Percentiles rank a stretch among this genome's conserved stretches.
Conservation (phyloP, 2,888 invertebrate species). For the Philereme transversata region DNA sequence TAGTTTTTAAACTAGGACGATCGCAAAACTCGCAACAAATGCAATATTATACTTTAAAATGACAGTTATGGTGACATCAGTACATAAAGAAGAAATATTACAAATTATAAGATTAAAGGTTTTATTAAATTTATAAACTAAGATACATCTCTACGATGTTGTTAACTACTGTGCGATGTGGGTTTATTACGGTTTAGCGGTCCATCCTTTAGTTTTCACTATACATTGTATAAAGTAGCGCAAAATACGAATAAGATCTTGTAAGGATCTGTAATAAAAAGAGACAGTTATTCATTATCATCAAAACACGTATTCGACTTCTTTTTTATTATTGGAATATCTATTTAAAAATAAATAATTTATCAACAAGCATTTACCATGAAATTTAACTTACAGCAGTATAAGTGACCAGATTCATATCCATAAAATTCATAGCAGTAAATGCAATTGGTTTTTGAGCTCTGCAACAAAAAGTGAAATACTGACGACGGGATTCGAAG, state of each 20-base stretch:
- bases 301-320: too few relatives aligned
- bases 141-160: conserved; percentile 11
- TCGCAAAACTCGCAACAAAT: conserved; percentile 5
- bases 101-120: conserved; percentile 2
- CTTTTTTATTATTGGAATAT: too few relatives aligned
- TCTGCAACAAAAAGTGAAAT: conserved; percentile 49
- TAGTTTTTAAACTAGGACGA: conserved; percentile 19
- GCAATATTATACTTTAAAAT: not conserved
- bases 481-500: too few relatives aligned
- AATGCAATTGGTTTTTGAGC: conserved; percentile 74
- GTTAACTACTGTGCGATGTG: conserved; percentile 10
- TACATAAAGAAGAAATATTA: conserved; percentile 7
- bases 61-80: conserved; percentile 21
- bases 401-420: conserved; percentile 72
- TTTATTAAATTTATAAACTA: conserved; percentile 10
- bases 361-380: not conserved
- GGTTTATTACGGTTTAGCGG: conserved; percentile 16
- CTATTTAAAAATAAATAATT: too few relatives aligned
- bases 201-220: conserved; percentile 52
- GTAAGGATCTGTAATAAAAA: conserved; percentile 69
- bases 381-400: conserved; percentile 60
- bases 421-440: conserved; percentile 76
- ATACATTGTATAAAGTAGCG: conserved; percentile 77
- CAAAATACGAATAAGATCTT: conserved; percentile 76
- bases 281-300: not conserved